Base-by-base conservation (phyloP, 2,888 invertebrate genomes). In the Lymantria dispar region DNA sequence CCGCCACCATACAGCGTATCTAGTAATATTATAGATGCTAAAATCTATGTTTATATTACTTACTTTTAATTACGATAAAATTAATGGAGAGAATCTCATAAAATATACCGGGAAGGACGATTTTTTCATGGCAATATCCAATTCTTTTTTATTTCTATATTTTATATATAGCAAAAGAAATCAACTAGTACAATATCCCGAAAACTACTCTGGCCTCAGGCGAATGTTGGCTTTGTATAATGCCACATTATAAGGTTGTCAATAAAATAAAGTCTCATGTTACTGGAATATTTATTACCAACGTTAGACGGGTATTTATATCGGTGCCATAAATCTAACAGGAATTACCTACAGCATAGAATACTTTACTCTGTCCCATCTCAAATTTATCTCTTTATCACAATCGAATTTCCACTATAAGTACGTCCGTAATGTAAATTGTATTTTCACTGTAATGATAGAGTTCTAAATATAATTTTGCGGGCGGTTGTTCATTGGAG, bases 371-470 rank as follows among this genome's bases (percentile, higher is more conserved):
- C 37, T 41, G 31, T 40, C 43, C 15, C n/a, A 57, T 54, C 56
- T 52, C 13, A 40, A 31, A 42, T 42, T 56, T 42, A 54, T 51
- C 53, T 48, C 36, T 37, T n/a, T 15, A 47, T 44, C 15, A 57
- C 68, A 62, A 51, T 54, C 60, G 45, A 70, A 71, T 73, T 64
- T 68, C 67, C 67, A 74, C 70, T 74, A 68, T 70, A 39, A 13
- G 22, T 40, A 68, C 54, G 53, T 55, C 66, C 48, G 48, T 61
- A 68, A 62, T 60, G 51, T 63, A 72, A 59, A 75, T 60, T 60
- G 54, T 62, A 73, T 76, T 77, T 79, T 79, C 72, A 74, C 74
- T 74, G 54, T 67, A 76, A 70, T 71, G 62, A 72, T 62, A 58
- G 55, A 62, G 54, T 60, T 63, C 56, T 58, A 59, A 67, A 58